Percentiles rank a stretch among this genome's conserved stretches.
phyloP scores from a whole-genome alignment of 2,888 invertebrate genomes.

The Parnassius apollo region DNA sequence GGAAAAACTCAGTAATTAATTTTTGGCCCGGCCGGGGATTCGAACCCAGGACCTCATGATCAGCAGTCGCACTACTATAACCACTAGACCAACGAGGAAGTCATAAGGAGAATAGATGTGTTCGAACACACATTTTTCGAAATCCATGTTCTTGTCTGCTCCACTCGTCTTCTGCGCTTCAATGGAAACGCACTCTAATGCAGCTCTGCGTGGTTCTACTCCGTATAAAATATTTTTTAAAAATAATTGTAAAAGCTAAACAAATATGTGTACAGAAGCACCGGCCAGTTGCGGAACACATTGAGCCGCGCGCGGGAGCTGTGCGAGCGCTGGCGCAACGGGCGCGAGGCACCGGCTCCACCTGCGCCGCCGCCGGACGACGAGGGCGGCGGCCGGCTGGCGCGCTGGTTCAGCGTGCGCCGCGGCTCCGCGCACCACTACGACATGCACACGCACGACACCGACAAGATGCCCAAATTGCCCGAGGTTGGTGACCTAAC shows the following conservation, averaged over 20 bases:
- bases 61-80: too few species aligned
- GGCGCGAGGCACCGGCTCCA: conserved; percentile 48
- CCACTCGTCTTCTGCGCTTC: too few species aligned
- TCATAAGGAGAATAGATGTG: too few species aligned
- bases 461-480: conserved; percentile 88
- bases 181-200: too few species aligned
- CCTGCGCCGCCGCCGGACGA: conserved; percentile 76
- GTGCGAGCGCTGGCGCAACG: conserved; percentile 89
- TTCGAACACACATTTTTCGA: too few species aligned
- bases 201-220: too few species aligned
- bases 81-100: too few species aligned
- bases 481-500: conserved; percentile 84
- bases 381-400: conserved; percentile 87
- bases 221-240: too few species aligned
- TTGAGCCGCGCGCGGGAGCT: conserved; percentile 90
- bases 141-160: too few species aligned
- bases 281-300: conserved; percentile 89
- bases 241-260: background rate
- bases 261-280: conserved; percentile 77
- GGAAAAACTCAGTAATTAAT: too few species aligned
- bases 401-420: conserved; percentile 94
- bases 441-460: conserved; percentile 81
- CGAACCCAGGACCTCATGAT: too few species aligned
- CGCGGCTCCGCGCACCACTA: conserved; percentile 91
- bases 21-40: too few species aligned